Evolutionary conservation across 2,797 vertebrate species (phyloP), one percentile per base, ranked within the genome.

Genomic region (Sebastes oblongus): DNA sequence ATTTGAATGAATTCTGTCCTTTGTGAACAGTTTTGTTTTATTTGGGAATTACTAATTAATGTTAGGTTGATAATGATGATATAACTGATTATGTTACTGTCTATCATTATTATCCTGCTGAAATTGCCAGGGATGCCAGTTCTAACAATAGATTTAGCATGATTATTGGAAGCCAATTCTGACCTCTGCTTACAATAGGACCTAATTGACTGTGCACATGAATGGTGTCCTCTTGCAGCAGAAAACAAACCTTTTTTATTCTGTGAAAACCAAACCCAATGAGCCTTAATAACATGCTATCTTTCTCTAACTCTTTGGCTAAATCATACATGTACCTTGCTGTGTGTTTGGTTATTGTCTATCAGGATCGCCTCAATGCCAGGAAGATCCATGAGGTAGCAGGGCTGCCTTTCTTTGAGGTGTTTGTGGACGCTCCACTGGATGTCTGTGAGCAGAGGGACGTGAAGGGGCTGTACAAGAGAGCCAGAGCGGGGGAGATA

Each of bases 381-480:
- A 96, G 98, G 80, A 97, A 93, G 86, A 99, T 99, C 88, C 98
- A 99, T 0, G 98, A 99, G 90, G 97, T 95, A 0, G 97, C 98
- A 3, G 98, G 97, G 29, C 92, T 99, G 76, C 98, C 98, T 3
- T 99, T 99, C 89, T 99, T 99, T 79, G 98, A 99, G 93, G 98
- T 99, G 18, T 99, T 99, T 93, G 97, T 99, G 46, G 98, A 99
- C 36, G 98, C 98, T 24, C 98, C 98, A 0, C 89, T 99, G 87
- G 96, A 99, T 13, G 98, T 99, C 52, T 99, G 98, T 82, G 98
- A 99, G 84, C 97, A 98, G 93, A 96, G 98, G 86, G 98, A 99
- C 55, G 98, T 97, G 73, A 99, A 99, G 89, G 98, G 98, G 9
- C 96, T 99, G 32, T 99, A 99, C 91, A 99, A 99, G 93, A 97